A percentile compares a stretch with the other conserved stretches of the same genome.
These are phyloP conservation scores for Sarotherodon lohbergeri DNA, from an alignment of 2,113 vertebrate species.

Conservation along the genomic window DNA sequence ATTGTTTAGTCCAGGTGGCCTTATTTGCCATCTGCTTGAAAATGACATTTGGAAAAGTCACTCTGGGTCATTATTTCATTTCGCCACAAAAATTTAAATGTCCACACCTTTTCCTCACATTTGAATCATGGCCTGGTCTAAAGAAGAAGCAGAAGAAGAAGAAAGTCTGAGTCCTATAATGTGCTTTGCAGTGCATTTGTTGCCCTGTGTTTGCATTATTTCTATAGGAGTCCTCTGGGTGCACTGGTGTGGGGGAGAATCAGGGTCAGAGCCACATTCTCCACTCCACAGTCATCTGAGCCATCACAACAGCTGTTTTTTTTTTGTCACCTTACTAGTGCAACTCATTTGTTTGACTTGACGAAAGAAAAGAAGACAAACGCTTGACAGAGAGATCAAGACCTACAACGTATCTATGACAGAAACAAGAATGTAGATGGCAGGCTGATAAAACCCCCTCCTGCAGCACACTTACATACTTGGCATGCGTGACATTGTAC, in stretches of 20 bases:
- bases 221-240: slow-evolving; percentile 7
- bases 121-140: not conserved
- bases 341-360: not conserved
- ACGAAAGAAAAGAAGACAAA: not conserved
- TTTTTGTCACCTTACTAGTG: slow-evolving; percentile 10
- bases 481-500: slow-evolving; percentile 46
- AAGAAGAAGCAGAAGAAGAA: not conserved
- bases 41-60: not conserved
- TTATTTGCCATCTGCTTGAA: slow-evolving; percentile 1
- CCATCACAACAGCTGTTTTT: slow-evolving; percentile 53
- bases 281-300: slow-evolving; percentile 29
- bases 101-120: not conserved
- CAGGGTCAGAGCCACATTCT: slow-evolving; percentile 40
- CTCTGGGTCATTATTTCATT: not conserved
- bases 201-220: slow-evolving; percentile 15
- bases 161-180: not conserved
- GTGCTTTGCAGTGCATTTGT: slow-evolving; percentile 14
- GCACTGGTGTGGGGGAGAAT: slow-evolving; percentile 10
- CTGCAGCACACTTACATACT: slow-evolving; percentile 16
- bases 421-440: not conserved
- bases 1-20: not conserved
- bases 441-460: not conserved
- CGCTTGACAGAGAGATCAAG: not conserved
- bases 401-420: not conserved
- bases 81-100: not conserved